A percentile compares a stretch with the other conserved stretches of the same genome.
Evolutionary conservation across 2,113 vertebrate genomes (phyloP).

Genomic region (Hydrolagus affinis): DNA sequence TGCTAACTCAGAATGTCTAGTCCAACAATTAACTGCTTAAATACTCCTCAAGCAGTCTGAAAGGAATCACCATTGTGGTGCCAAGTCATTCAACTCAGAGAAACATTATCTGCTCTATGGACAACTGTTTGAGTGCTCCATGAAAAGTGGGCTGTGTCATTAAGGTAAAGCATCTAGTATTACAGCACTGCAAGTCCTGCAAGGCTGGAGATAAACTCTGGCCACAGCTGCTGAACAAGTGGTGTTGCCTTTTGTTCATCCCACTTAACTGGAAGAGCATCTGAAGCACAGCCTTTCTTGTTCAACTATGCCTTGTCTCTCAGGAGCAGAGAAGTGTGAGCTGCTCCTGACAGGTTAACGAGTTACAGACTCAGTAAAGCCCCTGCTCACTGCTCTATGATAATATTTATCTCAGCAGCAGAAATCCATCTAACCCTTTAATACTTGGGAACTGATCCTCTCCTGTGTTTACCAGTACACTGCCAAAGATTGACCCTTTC

Average conservation of each 20-base stretch:
- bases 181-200: not conserved
- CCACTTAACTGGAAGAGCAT: not conserved
- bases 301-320: not conserved
- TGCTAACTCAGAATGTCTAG: constrained; percentile 22
- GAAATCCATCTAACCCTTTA: not conserved
- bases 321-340: not conserved
- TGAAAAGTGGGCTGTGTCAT: not conserved
- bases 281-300: not conserved
- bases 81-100: constrained; percentile 13
- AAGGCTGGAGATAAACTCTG: not conserved
- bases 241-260: not conserved
- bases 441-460: too few species aligned
- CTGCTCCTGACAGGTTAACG: not conserved
- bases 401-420: not conserved
- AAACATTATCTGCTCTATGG: constrained; percentile 18
- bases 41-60: not conserved
- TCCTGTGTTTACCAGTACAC: not conserved
- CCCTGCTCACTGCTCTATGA: constrained; percentile 5
- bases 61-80: constrained; percentile 21
- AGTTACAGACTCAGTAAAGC: constrained; percentile 9
- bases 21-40: constrained; percentile 11
- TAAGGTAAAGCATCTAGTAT: not conserved
- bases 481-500: not conserved
- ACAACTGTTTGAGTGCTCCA: not conserved
- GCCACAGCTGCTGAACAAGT: too few species aligned